phyloP scores from a whole-genome alignment of 2,797 vertebrate genomes.

The Rhabdophis nuchalis region DNA sequence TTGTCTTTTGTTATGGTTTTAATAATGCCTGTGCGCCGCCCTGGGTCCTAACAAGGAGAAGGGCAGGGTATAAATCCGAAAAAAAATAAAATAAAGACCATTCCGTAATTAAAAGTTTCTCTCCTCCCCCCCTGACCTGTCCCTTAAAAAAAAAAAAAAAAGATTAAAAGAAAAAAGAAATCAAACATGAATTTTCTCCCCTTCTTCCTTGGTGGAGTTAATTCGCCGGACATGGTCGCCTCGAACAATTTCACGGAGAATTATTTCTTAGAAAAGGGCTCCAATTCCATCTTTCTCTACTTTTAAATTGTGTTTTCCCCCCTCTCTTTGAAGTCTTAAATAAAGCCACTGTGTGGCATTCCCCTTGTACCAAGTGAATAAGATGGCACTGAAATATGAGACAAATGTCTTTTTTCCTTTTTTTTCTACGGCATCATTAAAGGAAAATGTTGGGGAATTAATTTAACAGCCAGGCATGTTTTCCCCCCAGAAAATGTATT shows the following conservation, averaged over 20 bases:
- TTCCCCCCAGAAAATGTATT: too few species aligned
- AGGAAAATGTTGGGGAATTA: not conserved
- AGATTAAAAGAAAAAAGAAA: conserved; percentile 31
- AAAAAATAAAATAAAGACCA: too few species aligned
- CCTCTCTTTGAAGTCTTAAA: conserved; percentile 4
- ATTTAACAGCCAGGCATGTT: not conserved
- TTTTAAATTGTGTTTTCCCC: not conserved
- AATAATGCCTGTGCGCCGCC: too few species aligned
- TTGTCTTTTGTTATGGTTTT: too few species aligned
- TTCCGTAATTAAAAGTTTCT: not conserved
- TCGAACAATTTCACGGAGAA: conserved; percentile 27
- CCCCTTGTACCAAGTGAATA: too few species aligned
- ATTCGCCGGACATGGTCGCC: conserved; percentile 10
- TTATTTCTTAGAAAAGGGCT: conserved; percentile 23
- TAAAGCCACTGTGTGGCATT: not conserved
- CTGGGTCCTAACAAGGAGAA: too few species aligned
- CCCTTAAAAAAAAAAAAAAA: not conserved
- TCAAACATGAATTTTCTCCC: not conserved
- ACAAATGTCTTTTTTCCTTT: not conserved
- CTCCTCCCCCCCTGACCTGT: not conserved
- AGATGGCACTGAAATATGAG: not conserved
- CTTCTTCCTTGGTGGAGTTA: conserved; percentile 22
- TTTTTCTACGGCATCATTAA: not conserved
- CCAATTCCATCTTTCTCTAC: not conserved
- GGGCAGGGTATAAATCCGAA: too few species aligned